phyloP scores from a whole-genome alignment of 2,888 invertebrate species.

The Eupithecia inturbata region DNA sequence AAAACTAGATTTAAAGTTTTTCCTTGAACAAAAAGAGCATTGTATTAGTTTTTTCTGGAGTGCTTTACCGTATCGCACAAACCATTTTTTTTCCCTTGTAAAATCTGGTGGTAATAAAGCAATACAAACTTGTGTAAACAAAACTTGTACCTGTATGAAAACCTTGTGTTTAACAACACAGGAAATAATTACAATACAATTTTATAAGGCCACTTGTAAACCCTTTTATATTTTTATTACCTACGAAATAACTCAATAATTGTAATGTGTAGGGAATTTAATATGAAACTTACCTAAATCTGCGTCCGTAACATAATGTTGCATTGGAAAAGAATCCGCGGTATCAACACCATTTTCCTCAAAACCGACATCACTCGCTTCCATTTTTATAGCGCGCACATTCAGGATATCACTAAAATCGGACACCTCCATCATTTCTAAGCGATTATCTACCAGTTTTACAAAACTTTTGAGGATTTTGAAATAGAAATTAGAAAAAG shows the following conservation, averaged over 20 bases:
- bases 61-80: not conserved
- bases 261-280: not conserved
- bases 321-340: slow-evolving; percentile 68
- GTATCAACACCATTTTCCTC: slow-evolving; percentile 63
- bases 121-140: not conserved
- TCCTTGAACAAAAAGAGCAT: not conserved
- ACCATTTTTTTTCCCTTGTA: not conserved
- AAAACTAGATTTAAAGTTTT: not conserved
- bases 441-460: slow-evolving; percentile 29
- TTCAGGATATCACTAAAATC: slow-evolving; percentile 75
- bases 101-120: not conserved
- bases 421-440: slow-evolving; percentile 69
- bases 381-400: slow-evolving; percentile 76
- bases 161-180: slow-evolving; percentile 6
- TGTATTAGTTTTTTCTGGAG: not conserved
- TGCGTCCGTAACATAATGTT: slow-evolving; percentile 78
- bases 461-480: slow-evolving; percentile 50
- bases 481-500: slow-evolving; percentile 51
- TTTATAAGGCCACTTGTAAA: not conserved
- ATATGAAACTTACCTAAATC: slow-evolving; percentile 69
- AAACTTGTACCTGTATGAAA: not conserved
- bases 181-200: slow-evolving; percentile 4
- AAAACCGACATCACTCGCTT: slow-evolving; percentile 65
- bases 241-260: not conserved
- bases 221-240: not conserved